phyloP scores from a whole-genome alignment of 2,888 invertebrate genomes.

The Drosophila sordidapex region DNA sequence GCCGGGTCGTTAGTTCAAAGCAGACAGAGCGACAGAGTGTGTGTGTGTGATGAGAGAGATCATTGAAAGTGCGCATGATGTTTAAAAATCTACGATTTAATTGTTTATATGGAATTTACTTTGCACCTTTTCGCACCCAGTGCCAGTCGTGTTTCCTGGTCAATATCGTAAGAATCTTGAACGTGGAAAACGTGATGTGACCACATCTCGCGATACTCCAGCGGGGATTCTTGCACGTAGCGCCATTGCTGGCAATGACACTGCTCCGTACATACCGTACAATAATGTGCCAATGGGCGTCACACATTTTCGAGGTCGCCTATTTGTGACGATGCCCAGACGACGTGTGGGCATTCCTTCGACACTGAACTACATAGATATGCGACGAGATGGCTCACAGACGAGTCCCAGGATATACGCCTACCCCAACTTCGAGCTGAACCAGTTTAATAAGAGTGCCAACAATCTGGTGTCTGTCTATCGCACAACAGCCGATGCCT shows the following conservation, averaged over 20 bases:
- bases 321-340: constrained; percentile 90
- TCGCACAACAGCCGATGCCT: constrained; percentile 89
- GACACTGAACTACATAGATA: constrained; percentile 86
- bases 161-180: background rate
- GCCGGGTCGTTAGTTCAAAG: background rate
- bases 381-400: constrained; percentile 79
- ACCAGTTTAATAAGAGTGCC: constrained; percentile 73
- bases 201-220: constrained; percentile 65
- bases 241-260: background rate
- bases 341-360: constrained; percentile 88
- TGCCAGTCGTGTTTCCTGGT: constrained; percentile 59
- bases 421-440: constrained; percentile 82
- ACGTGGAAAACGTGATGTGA: constrained; percentile 45
- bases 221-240: constrained; percentile 24
- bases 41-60: background rate
- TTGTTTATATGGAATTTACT: background rate
- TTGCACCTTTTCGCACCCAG: constrained; percentile 30
- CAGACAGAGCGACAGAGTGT: background rate
- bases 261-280: constrained; percentile 78
- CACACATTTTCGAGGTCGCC: constrained; percentile 85
- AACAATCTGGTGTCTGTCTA: constrained; percentile 88
- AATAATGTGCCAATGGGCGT: constrained; percentile 85
- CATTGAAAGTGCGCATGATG: background rate
- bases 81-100: background rate
- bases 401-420: constrained; percentile 80